Conservation (phyloP, 2,113 vertebrate genomes). For the Malurus melanocephalus region DNA sequence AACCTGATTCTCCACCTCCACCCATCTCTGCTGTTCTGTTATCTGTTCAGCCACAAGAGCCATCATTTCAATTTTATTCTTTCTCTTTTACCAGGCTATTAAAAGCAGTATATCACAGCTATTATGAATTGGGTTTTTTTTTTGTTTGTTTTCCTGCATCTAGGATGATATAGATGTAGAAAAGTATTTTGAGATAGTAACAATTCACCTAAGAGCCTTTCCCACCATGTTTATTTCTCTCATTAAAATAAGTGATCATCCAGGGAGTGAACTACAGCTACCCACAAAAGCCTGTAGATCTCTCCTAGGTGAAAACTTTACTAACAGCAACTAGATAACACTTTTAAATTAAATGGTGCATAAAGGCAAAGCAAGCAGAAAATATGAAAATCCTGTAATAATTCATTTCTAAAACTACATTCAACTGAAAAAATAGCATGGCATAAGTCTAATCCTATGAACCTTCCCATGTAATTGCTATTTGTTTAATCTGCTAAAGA, state of each 20-base stretch:
- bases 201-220: neutral
- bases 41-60: neutral
- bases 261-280: neutral
- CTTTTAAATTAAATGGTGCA: neutral
- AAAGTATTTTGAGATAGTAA: slow-evolving; percentile 1
- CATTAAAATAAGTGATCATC: neutral
- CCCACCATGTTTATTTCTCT: neutral
- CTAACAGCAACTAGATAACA: neutral
- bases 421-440: neutral
- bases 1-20: neutral
- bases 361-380: slow-evolving; percentile 3
- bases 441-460: neutral
- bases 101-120: neutral
- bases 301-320: neutral
- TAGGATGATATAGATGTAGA: neutral
- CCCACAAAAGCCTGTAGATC: neutral
- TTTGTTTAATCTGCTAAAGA: neutral
- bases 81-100: neutral
- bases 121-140: neutral
- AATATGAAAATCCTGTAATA: neutral
- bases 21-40: neutral
- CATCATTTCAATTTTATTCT: neutral
- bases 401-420: neutral
- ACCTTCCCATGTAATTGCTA: neutral
- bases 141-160: neutral